Evolutionary conservation across 2,888 invertebrate genomes (phyloP), one percentile per base, ranked within the genome.

Genomic region (Platycnemis pennipes): DNA sequence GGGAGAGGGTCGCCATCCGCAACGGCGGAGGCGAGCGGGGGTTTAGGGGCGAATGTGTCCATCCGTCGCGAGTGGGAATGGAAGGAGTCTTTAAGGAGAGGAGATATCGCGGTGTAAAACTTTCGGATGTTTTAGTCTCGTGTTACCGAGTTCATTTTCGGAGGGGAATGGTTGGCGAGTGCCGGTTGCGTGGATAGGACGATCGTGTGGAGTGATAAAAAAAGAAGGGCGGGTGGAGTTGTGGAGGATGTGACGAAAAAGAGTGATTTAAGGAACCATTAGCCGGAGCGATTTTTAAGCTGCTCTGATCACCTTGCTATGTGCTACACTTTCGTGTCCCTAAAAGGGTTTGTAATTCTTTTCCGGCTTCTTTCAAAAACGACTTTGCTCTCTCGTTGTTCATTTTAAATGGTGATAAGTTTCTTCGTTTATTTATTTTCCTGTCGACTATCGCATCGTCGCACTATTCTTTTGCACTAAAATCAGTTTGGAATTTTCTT

Each of bases 81-180:
- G n/a, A 44, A 86, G 86, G 42, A 63, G 63, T 42, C 42, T 86
- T 86, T 77, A n/a, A 77, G 77, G 11, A 44, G 86, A 16, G n/a
- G 63, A 63, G 86, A 86, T 86, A 86, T 86, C 44, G 22, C 19
- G 86, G 37, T n/a, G n/a, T 86, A 44, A 86, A 42, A 37, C 42
- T 7, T 13, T 31, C 44, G 22, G 86, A 44, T 86, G 86, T 42
- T 86, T 63, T 44, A 86, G 86, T 86, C 42, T 86, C 42, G 44
- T 44, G 86, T 86, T 44, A 86, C 86, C 42, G 44, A 86, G 86
- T 44, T 86, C 37, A 86, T 86, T 86, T 86, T 42, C 42, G 5
- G 44, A 42, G 22, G 44, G 19, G 86, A 86, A 44, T 42, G 86
- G 86, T 86, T 86, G 44, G 77, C 77, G 37, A 31, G 77, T 77